Conservation (phyloP, 2,113 vertebrate species). For the Pedionomus torquatus region DNA sequence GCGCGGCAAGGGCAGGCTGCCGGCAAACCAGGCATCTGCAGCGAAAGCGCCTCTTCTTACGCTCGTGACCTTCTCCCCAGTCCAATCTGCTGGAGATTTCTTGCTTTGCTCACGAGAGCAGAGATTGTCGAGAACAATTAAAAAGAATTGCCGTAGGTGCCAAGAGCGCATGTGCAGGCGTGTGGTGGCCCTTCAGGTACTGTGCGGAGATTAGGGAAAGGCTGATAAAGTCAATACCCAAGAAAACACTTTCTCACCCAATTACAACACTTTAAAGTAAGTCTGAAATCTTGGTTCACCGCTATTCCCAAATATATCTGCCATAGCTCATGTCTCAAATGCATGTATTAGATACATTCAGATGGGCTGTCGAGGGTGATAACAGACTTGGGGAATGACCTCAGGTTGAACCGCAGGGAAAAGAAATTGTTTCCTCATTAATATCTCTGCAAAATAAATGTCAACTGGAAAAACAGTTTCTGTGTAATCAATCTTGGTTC, state of each 20-base stretch:
- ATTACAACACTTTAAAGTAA: background rate
- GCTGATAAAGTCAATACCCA: background rate
- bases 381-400: conserved; percentile 50
- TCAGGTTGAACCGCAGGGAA: conserved; percentile 46
- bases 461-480: conserved; percentile 61
- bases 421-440: conserved; percentile 63
- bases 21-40: background rate
- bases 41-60: background rate
- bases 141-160: background rate
- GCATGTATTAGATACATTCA: background rate
- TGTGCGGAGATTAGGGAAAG: background rate
- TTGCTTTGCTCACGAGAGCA: background rate
- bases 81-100: background rate
- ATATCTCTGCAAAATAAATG: conserved; percentile 60
- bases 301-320: background rate
- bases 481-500: conserved; percentile 44
- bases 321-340: background rate
- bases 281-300: background rate
- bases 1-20: rapidly evolving
- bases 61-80: background rate
- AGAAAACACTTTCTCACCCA: background rate
- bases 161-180: rapidly evolving
- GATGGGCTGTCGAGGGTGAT: conserved; percentile 1
- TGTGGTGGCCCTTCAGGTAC: background rate
- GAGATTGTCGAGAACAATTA: background rate